phyloP scores from a whole-genome alignment of 1,140 invertebrate species.

The Pissodes strobi region DNA sequence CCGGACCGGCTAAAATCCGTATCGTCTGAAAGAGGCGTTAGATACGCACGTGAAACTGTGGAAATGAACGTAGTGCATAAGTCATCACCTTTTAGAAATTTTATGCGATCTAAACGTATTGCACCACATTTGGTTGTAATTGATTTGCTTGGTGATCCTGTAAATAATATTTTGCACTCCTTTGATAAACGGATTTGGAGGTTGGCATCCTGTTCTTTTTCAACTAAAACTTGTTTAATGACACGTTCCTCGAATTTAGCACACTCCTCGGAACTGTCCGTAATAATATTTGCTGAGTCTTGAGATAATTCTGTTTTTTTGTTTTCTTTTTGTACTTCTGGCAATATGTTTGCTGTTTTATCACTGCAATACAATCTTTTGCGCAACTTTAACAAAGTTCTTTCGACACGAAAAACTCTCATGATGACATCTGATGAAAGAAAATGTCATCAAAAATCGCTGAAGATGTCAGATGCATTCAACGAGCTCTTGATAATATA shows the following conservation, averaged over 20 bases:
- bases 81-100: too few species aligned
- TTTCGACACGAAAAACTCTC: too few species aligned
- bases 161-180: constrained; percentile 12
- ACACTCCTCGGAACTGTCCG: constrained; percentile 11
- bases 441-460: too few species aligned
- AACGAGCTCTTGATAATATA: too few species aligned
- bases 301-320: too few species aligned
- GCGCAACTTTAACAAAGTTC: background rate
- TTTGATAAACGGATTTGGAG: constrained; percentile 19
- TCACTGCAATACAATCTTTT: background rate
- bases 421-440: too few species aligned
- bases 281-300: too few species aligned
- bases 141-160: background rate
- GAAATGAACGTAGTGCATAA: too few species aligned
- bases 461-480: too few species aligned
- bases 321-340: background rate
- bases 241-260: constrained; percentile 11
- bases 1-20: too few species aligned
- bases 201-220: constrained; percentile 25
- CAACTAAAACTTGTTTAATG: background rate
- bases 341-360: background rate
- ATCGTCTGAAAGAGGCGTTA: too few species aligned
- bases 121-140: background rate
- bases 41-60: too few species aligned
- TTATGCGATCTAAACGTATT: constrained; percentile 1